phyloP scores from a whole-genome alignment of 1,140 invertebrate species.

The Yoshiicerus persimilis region DNA sequence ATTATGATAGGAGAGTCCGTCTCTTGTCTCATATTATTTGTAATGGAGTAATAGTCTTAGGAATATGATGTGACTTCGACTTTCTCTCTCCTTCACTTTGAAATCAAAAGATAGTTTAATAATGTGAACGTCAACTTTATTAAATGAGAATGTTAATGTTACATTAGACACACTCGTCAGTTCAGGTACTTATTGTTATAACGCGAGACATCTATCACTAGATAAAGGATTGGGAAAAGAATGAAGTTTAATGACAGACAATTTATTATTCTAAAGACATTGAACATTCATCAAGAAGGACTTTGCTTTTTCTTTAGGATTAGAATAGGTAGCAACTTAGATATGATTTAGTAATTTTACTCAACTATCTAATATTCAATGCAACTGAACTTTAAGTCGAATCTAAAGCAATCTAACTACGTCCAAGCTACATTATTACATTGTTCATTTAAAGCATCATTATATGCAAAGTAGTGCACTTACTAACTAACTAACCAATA shows the following conservation, averaged over 20 bases:
- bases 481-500: background rate
- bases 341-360: background rate
- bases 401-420: background rate
- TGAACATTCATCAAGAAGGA: background rate
- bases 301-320: background rate
- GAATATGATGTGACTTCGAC: background rate
- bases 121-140: background rate
- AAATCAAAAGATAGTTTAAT: conserved; percentile 13
- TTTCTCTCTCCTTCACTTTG: background rate
- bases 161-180: too few species aligned
- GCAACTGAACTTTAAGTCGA: too few species aligned
- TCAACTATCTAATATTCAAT: background rate
- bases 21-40: background rate
- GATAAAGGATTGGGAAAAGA: background rate
- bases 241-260: conserved; percentile 17
- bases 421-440: background rate
- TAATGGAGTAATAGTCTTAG: background rate
- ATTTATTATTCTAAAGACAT: conserved; percentile 4
- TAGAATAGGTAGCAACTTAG: background rate
- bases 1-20: background rate
- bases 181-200: background rate
- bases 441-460: background rate
- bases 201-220: background rate
- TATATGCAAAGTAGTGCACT: background rate
- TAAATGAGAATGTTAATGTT: background rate